Evolutionary conservation across 2,888 invertebrate species (phyloP).

Genomic region (Theretra japonica): DNA sequence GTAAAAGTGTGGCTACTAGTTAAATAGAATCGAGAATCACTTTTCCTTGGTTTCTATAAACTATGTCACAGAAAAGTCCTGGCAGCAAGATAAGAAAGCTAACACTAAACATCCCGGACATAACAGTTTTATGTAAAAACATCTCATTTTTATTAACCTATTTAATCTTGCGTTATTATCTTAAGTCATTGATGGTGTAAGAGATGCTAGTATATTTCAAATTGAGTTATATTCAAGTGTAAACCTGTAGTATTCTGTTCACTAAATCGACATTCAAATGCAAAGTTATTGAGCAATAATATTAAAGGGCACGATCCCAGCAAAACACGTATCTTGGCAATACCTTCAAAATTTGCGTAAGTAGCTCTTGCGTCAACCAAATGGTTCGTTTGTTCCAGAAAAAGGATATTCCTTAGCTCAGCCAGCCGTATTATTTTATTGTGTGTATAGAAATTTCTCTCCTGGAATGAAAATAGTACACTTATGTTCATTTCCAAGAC

Average conservation of each 20-base stretch:
- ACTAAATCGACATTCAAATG: not conserved
- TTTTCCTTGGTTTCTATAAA: no score
- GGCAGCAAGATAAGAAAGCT: no score
- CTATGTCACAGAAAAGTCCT: no score
- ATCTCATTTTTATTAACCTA: no score
- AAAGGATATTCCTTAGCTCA: not conserved
- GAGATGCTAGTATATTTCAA: no score
- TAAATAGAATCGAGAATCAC: no score
- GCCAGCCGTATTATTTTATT: not conserved
- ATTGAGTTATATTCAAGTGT: not conserved
- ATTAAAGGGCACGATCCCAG: not conserved
- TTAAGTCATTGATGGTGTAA: no score
- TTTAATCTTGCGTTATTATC: no score
- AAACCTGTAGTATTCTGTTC: not conserved
- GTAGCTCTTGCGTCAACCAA: not conserved
- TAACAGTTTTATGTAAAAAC: no score
- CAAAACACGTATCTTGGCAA: not conserved
- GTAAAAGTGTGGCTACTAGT: no score
- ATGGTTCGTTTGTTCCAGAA: slow-evolving; percentile 1
- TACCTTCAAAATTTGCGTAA: not conserved
- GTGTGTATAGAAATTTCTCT: not conserved
- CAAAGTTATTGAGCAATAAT: not conserved
- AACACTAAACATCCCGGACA: no score
- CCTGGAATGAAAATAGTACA: slow-evolving; percentile 6
- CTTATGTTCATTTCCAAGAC: slow-evolving; percentile 17